Evolutionary conservation across 2,113 vertebrate species (phyloP).

Genomic region (Pantherophis guttatus): DNA sequence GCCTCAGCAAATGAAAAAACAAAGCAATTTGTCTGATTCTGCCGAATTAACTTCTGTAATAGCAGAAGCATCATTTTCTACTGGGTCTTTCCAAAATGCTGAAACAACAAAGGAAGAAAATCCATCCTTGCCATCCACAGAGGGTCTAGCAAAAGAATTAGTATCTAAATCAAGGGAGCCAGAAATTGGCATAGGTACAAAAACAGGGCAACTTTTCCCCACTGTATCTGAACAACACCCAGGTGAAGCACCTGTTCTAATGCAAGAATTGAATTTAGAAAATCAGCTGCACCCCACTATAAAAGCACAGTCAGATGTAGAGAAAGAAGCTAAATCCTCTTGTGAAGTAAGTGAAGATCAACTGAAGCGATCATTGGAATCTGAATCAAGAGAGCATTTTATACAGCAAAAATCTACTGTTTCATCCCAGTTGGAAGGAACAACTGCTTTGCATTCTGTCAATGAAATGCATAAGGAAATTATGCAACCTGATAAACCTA

Average conservation of each 20-base stretch:
- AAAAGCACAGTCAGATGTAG: neutral
- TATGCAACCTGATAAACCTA: neutral
- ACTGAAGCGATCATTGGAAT: neutral
- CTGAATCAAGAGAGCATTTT: neutral
- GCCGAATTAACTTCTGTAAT: neutral
- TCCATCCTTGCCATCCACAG: neutral
- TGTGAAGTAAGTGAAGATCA: neutral
- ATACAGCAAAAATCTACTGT: neutral
- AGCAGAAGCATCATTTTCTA: neutral
- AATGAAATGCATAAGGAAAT: constrained; percentile 26
- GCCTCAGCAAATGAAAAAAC: neutral
- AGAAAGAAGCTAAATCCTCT: neutral
- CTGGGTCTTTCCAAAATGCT: neutral
- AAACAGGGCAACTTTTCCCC: neutral
- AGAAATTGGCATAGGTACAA: neutral
- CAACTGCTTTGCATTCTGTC: neutral
- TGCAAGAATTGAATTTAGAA: neutral
- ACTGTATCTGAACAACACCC: neutral
- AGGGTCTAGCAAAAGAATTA: neutral
- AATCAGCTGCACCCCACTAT: neutral
- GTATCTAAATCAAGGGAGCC: neutral
- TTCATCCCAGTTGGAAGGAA: constrained; percentile 1
- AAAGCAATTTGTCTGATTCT: neutral
- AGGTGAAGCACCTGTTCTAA: neutral
- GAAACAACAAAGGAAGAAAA: neutral